Conservation (phyloP, 1,140 invertebrate species). For the Chrysomallon squamiferum region DNA sequence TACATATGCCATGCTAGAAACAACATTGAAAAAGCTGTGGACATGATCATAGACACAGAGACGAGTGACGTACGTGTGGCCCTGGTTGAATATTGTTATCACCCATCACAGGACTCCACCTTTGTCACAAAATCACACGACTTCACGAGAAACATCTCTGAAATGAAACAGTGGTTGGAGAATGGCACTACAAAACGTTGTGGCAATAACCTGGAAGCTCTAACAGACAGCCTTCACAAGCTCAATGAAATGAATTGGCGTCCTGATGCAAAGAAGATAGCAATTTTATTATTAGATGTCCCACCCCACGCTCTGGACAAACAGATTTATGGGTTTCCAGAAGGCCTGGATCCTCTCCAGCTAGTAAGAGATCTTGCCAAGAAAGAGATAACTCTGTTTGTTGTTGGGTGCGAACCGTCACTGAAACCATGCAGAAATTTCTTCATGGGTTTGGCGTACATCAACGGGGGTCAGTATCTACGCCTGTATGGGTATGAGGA, state of each 20-base stretch:
- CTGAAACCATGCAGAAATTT: conserved; percentile 53
- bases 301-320: conserved; percentile 49
- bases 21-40: conserved; percentile 50
- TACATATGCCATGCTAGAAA: conserved; percentile 44
- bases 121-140: conserved; percentile 49
- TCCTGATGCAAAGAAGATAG: conserved; percentile 48
- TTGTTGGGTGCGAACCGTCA: conserved; percentile 49
- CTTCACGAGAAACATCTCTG: conserved; percentile 42
- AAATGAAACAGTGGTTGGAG: conserved; percentile 52
- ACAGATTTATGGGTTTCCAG: conserved; percentile 28
- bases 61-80: conserved; percentile 48
- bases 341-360: conserved; percentile 49
- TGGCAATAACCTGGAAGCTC: conserved; percentile 52
- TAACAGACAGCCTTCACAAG: conserved; percentile 51
- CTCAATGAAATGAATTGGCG: conserved; percentile 50
- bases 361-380: conserved; percentile 38
- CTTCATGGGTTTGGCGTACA: conserved; percentile 48
- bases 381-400: conserved; percentile 50
- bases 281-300: conserved; percentile 51
- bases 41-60: conserved; percentile 48
- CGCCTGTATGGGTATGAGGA: conserved; percentile 38
- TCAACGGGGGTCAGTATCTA: conserved; percentile 59
- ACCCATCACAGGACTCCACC: conserved; percentile 46
- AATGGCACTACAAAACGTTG: conserved; percentile 38
- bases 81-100: conserved; percentile 53